These are phyloP conservation scores for Rhinogobio ventralis DNA, from an alignment of 2,797 vertebrate genomes.

Conservation along the genomic window DNA sequence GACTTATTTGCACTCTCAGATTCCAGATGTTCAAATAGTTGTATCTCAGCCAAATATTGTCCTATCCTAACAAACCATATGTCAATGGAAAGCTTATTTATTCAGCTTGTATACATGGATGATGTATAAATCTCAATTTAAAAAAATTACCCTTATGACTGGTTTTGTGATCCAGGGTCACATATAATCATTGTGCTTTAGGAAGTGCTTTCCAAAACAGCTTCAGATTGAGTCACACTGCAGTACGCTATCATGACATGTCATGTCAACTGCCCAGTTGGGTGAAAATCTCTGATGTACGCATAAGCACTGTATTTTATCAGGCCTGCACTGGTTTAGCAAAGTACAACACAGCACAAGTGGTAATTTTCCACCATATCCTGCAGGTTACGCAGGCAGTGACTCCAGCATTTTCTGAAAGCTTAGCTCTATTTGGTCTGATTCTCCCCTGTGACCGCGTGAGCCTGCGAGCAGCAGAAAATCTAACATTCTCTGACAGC, in stretches of 20 bases:
- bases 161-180: too few species aligned
- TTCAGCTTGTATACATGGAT: too few species aligned
- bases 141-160: too few species aligned
- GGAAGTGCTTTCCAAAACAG: not conserved
- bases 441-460: conserved; percentile 69
- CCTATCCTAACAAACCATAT: too few species aligned
- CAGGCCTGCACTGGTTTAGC: not conserved
- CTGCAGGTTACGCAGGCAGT: conserved; percentile 35
- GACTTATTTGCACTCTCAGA: too few species aligned
- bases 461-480: conserved; percentile 69
- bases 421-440: conserved; percentile 44
- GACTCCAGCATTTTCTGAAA: conserved; percentile 34
- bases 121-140: too few species aligned
- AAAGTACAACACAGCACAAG: conserved; percentile 2
- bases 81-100: too few species aligned
- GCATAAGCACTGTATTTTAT: not conserved
- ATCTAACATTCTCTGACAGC: conserved; percentile 74
- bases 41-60: too few species aligned
- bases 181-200: not conserved
- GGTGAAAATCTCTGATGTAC: conserved; percentile 2
- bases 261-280: not conserved
- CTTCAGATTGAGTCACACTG: conserved; percentile 4
- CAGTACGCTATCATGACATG: not conserved
- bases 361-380: not conserved
- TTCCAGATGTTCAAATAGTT: too few species aligned